phyloP scores from a whole-genome alignment of 2,113 vertebrate species.

The Brachyhypopomus occidentalis region DNA sequence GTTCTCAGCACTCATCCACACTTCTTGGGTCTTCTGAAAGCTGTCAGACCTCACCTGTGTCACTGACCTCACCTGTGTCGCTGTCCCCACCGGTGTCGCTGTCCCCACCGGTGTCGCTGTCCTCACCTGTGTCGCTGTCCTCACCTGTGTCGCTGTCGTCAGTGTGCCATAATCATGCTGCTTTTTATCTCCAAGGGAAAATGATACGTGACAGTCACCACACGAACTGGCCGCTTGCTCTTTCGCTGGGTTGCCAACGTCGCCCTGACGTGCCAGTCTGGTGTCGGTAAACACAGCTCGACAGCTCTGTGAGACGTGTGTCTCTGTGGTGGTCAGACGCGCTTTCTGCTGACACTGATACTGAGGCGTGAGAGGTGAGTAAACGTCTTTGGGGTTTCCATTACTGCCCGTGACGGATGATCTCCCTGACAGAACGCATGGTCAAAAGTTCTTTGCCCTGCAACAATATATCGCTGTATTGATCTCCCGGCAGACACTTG shows the following conservation, averaged over 20 bases:
- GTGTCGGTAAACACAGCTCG: neutral
- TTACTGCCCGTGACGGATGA: conserved; percentile 58
- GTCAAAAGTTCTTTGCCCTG: conserved; percentile 55
- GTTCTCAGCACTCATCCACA: neutral
- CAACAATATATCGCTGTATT: conserved; percentile 57
- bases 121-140: no score
- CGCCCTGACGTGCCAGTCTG: neutral
- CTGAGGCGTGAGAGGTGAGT: conserved; percentile 22
- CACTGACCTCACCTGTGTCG: neutral
- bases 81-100: no score
- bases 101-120: no score
- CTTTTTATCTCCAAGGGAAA: neutral
- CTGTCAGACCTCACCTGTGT: conserved; percentile 19
- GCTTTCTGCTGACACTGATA: conserved; percentile 46
- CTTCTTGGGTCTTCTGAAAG: neutral
- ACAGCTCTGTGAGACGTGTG: conserved; percentile 8
- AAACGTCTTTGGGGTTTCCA: conserved; percentile 48
- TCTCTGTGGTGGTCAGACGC: conserved; percentile 27
- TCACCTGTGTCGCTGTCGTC: neutral
- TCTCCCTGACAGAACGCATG: conserved; percentile 58
- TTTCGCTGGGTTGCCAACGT: neutral
- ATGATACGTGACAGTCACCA: neutral
- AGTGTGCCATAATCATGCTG: neutral
- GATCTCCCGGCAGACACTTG: conserved; percentile 53
- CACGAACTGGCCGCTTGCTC: neutral